phyloP scores from a whole-genome alignment of 92 coral and sea anemone genomes.

The Ricordea florida region DNA sequence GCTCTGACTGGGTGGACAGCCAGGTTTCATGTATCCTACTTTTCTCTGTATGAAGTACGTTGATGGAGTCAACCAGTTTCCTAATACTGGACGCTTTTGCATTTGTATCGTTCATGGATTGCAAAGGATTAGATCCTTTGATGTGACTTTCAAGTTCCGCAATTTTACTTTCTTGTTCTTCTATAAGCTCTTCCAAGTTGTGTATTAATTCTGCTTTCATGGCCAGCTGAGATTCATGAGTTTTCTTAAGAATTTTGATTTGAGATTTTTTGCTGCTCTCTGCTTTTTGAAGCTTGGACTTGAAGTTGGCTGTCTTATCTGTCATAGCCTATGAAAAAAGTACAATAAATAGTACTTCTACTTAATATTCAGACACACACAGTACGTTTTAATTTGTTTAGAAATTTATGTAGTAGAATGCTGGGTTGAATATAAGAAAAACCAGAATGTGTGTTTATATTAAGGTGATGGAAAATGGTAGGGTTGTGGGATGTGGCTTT shows the following conservation, averaged over 20 bases:
- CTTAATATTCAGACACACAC: not conserved
- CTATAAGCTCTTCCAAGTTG: conserved; percentile 83
- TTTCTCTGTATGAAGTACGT: conserved; percentile 78
- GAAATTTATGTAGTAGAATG: not conserved
- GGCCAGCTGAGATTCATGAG: conserved; percentile 84
- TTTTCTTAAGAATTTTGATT: conserved; percentile 92
- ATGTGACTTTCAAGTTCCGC: conserved; percentile 70
- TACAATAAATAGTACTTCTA: too few relatives aligned
- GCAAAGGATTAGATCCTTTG: conserved; percentile 59
- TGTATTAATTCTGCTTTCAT: conserved; percentile 88
- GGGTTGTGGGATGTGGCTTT: too few relatives aligned
- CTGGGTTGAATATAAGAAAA: not conserved
- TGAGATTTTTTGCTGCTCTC: conserved; percentile 92
- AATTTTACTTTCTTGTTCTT: conserved; percentile 83
- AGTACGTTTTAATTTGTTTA: not conserved
- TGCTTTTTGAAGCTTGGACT: conserved; percentile 79
- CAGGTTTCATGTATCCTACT: conserved; percentile 79
- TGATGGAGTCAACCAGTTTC: conserved; percentile 86
- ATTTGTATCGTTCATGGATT: conserved; percentile 1
- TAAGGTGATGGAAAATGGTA: too few relatives aligned
- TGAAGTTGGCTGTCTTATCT: conserved; percentile 85
- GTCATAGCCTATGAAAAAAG: conserved; percentile 71
- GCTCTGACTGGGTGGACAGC: conserved; percentile 91
- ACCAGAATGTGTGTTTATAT: not conserved
- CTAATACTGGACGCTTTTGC: conserved; percentile 76